These are phyloP conservation scores for Girardia tigrina DNA, from an alignment of 2,888 invertebrate species.

Conservation along the genomic window DNA sequence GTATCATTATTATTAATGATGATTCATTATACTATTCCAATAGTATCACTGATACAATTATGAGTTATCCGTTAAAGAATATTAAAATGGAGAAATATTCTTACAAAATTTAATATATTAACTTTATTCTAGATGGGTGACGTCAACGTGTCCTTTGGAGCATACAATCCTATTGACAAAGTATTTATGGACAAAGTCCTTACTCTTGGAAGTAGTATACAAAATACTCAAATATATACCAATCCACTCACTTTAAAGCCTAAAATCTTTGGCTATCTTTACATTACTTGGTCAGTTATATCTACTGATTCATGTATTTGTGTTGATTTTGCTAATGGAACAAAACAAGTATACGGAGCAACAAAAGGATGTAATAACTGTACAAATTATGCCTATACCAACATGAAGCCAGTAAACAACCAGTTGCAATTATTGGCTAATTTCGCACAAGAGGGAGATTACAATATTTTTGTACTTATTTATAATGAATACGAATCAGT, in stretches of 20 bases:
- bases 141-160: constrained; percentile 39
- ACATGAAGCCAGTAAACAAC: constrained; percentile 27
- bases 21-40: too few species aligned
- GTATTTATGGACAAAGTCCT: constrained; percentile 36
- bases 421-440: constrained; percentile 25
- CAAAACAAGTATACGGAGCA: constrained; percentile 28
- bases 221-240: constrained; percentile 37
- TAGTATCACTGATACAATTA: too few species aligned
- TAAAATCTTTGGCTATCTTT: constrained; percentile 39
- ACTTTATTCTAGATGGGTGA: constrained; percentile 29
- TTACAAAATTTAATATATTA: not conserved
- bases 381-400: constrained; percentile 25
- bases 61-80: too few species aligned
- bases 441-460: constrained; percentile 33
- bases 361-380: constrained; percentile 1
- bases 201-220: constrained; percentile 37
- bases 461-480: constrained; percentile 33
- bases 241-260: constrained; percentile 30
- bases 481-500: constrained; percentile 35
- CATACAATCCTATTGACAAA: constrained; percentile 39
- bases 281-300: constrained; percentile 39
- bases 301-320: constrained; percentile 41
- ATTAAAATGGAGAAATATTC: too few species aligned
- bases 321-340: constrained; percentile 40
- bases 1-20: too few species aligned